Evolutionary conservation across 2,113 vertebrate species (phyloP).

Genomic region (Serinus canaria): DNA sequence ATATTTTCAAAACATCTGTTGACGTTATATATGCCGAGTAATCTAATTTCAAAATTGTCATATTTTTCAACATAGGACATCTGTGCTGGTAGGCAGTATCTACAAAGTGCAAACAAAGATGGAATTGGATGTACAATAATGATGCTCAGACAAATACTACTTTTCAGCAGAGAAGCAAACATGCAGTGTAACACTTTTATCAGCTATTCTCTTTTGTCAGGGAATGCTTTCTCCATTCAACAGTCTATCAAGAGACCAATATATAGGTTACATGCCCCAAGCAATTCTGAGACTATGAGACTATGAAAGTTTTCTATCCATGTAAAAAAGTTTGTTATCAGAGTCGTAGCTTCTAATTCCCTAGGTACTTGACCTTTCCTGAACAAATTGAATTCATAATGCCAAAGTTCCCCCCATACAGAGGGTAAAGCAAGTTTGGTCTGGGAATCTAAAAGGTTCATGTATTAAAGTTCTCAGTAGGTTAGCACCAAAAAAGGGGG

Average conservation of each 20-base stretch:
- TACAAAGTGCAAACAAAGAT: conserved; percentile 48
- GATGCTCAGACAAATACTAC: not conserved
- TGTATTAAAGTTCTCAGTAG: not conserved
- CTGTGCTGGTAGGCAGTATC: conserved; percentile 41
- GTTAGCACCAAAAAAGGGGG: not conserved
- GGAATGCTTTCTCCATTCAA: not conserved
- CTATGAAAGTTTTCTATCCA: not conserved
- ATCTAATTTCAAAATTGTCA: conserved; percentile 48
- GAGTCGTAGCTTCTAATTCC: not conserved
- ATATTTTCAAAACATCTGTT: conserved; percentile 62
- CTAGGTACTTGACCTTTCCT: not conserved
- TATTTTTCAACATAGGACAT: conserved; percentile 64
- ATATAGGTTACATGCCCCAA: not conserved
- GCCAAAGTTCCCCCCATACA: not conserved
- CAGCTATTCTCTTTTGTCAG: not conserved
- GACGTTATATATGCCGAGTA: not conserved
- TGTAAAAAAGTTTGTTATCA: not conserved
- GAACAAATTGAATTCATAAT: not conserved
- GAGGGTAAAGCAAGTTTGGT: not conserved
- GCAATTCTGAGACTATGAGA: not conserved
- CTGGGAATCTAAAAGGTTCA: not conserved
- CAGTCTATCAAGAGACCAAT: not conserved
- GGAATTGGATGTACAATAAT: conserved; percentile 38
- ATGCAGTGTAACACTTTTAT: not conserved
- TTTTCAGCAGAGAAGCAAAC: not conserved